Evolutionary conservation across 2,113 vertebrate species (phyloP), one percentile per base, ranked within the genome.

Genomic region (Oncorhynchus nerka): DNA sequence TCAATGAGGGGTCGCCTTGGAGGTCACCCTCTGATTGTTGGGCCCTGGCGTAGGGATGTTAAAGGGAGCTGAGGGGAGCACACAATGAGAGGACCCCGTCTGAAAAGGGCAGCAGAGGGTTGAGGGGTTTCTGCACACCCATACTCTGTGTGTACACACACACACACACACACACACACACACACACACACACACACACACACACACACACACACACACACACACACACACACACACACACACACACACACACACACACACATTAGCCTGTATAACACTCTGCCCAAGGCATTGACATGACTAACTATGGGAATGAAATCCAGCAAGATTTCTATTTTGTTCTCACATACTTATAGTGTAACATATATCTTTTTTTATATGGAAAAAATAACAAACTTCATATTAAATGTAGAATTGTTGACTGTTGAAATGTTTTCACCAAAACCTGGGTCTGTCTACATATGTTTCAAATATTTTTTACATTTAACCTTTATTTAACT

Each of bases 1-100:
- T 95, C 92, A 95, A 95, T 19, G 95, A 92, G 93, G 91, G 94
- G 95, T 96, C 95, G 94, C 93, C 91, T 91, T 91, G 4, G 93
- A n/a, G 95, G 95, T 97, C 95, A 94, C 84, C 89, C 90, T 90
- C 87, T 89, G 93, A 95, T 93, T 93, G 93, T 93, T 87, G 85
- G 86, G 81, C 84, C 90, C 87, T 92, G 89, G 93, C 86, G 89
- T 77, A 49, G 65, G 34, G 83, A 80, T 76, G 74, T 84, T 91
- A 85, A 76, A 84, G 75, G 85, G 76, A 89, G 79, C n/a, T 61
- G 71, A 62, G 12, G 24, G 9, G n/a, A 75, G 8, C 65, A 74
- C 34, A 83, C 71, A 85, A 83, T 82, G 48, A 34, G 68, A 73
- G 16, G 48, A 32, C 75, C 59, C 26, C 68, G 9, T 57, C 74